Percentiles rank a stretch among this genome's conserved stretches.
These are phyloP conservation scores for Periphyllus acericola DNA, from an alignment of 2,888 invertebrate species.

Conservation along the genomic window DNA sequence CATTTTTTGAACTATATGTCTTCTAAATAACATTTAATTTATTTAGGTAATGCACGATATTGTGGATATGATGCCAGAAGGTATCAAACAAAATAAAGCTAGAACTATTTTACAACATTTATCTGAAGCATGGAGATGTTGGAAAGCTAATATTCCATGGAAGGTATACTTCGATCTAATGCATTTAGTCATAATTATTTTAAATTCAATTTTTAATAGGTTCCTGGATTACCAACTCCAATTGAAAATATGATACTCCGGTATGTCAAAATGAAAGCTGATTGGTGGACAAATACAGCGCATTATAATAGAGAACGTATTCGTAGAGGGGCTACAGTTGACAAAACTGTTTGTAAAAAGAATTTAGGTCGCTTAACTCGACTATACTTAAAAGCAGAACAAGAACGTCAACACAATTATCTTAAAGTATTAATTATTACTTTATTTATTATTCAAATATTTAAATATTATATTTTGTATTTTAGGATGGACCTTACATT, in stretches of 20 bases:
- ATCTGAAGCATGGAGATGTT: conserved; percentile 99
- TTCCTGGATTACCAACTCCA: conserved; percentile 97
- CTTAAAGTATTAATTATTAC: conserved; percentile 75
- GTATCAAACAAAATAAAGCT: conserved; percentile 99
- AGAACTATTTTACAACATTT: conserved; percentile 98
- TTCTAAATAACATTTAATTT: conserved; percentile 3
- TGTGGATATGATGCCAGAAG: conserved; percentile 99
- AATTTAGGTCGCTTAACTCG: conserved; percentile 98
- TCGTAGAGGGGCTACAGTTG: conserved; percentile 98
- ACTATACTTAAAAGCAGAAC: conserved; percentile 95
- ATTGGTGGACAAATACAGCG: conserved; percentile 99
- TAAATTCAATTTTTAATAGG: conserved; percentile 69
- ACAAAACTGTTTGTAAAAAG: conserved; percentile 99
- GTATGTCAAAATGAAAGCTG: conserved; percentile 99
- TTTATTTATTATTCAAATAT: not conserved
- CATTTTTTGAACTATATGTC: not conserved
- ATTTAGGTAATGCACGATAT: conserved; percentile 82
- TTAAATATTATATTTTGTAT: not conserved
- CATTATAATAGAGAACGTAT: conserved; percentile 99
- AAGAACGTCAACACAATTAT: conserved; percentile 99
- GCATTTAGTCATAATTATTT: not conserved
- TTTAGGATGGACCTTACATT: conserved; percentile 95
- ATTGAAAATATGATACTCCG: conserved; percentile 99
- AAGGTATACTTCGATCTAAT: conserved; percentile 74
- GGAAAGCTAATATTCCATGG: conserved; percentile 99